phyloP scores from a whole-genome alignment of 2,888 invertebrate species.

The Brachypterus glaber region DNA sequence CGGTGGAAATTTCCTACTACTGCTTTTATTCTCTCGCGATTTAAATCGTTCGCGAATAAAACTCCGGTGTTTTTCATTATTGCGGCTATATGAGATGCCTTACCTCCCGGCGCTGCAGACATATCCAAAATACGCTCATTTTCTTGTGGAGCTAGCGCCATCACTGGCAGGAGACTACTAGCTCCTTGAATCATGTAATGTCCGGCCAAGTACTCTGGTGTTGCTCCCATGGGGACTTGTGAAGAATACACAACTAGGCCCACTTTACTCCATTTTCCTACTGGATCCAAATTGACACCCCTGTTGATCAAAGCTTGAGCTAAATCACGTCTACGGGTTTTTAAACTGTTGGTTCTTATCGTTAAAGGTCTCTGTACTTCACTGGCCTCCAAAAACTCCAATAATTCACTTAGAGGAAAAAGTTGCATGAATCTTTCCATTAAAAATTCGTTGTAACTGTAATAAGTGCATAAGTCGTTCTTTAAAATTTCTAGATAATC shows the following conservation, averaged over 20 bases:
- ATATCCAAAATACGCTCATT: slow-evolving; percentile 91
- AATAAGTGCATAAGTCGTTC: slow-evolving; percentile 84
- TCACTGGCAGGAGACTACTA: slow-evolving; percentile 93
- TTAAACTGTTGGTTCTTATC: slow-evolving; percentile 90
- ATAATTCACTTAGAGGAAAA: slow-evolving; percentile 74
- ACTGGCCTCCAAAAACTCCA: slow-evolving; percentile 93
- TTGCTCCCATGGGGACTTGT: slow-evolving; percentile 94
- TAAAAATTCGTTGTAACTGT: slow-evolving; percentile 93
- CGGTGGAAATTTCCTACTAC: slow-evolving; percentile 95
- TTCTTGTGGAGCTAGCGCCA: slow-evolving; percentile 95
- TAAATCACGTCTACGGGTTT: slow-evolving; percentile 82
- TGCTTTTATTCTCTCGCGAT: slow-evolving; percentile 80
- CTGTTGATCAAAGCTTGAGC: slow-evolving; percentile 91
- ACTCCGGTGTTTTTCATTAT: slow-evolving; percentile 98
- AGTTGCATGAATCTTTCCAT: slow-evolving; percentile 88
- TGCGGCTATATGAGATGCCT: slow-evolving; percentile 94
- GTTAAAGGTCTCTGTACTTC: slow-evolving; percentile 92
- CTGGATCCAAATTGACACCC: slow-evolving; percentile 95
- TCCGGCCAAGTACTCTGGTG: slow-evolving; percentile 97
- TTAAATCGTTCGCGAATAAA: slow-evolving; percentile 92
- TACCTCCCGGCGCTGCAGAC: slow-evolving; percentile 98
- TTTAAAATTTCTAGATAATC: slow-evolving; percentile 75
- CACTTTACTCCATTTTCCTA: slow-evolving; percentile 98
- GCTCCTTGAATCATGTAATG: slow-evolving; percentile 97
- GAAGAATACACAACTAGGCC: slow-evolving; percentile 94